These are phyloP conservation scores for Acropora yongei DNA, from an alignment of 64 coral and sea anemone genomes.

Conservation along the genomic window DNA sequence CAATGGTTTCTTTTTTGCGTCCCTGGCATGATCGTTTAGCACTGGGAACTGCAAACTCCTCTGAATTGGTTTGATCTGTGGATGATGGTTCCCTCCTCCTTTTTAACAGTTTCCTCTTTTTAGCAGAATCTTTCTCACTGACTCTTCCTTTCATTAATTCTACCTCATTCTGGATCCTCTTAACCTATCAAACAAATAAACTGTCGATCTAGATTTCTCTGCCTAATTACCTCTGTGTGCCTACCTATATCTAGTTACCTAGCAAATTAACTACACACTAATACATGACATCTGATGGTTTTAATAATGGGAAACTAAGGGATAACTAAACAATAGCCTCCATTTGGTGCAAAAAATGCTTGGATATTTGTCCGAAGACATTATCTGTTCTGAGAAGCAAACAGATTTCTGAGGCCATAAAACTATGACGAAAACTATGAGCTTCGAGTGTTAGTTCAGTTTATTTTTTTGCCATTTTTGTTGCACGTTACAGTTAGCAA, in stretches of 20 bases:
- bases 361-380: too few relatives aligned
- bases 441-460: background rate
- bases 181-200: slow-evolving; percentile 44
- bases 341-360: too few relatives aligned
- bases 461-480: slow-evolving; percentile 25
- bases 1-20: slow-evolving; percentile 62
- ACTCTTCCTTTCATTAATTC: slow-evolving; percentile 27
- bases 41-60: slow-evolving; percentile 43
- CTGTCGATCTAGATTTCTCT: slow-evolving; percentile 17
- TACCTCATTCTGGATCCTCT: slow-evolving; percentile 51
- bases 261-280: slow-evolving; percentile 3
- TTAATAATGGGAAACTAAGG: background rate
- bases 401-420: too few relatives aligned
- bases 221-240: slow-evolving; percentile 11
- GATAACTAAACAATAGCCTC: background rate
- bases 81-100: slow-evolving; percentile 46
- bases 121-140: background rate
- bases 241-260: slow-evolving; percentile 7
- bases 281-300: slow-evolving; percentile 23
- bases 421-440: background rate
- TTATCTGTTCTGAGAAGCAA: too few relatives aligned
- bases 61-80: slow-evolving; percentile 30
- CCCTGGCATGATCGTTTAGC: slow-evolving; percentile 37
- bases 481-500: slow-evolving; percentile 3
- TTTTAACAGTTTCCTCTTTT: slow-evolving; percentile 60